Conservation (phyloP, 2,113 vertebrate species). For the Pomatostomus ruficeps region DNA sequence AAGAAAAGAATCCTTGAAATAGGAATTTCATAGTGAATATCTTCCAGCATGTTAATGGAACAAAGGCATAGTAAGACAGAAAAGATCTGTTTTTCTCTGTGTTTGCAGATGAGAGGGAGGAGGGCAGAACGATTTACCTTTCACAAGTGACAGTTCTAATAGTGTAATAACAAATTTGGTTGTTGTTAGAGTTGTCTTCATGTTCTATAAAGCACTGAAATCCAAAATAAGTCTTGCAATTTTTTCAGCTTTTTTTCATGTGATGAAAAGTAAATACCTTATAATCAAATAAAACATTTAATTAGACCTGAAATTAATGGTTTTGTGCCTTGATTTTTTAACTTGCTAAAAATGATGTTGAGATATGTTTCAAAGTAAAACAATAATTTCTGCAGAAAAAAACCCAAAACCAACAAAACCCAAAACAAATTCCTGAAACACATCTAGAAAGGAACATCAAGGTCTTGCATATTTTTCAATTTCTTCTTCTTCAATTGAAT, state of each 20-base stretch:
- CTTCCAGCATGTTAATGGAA: neutral
- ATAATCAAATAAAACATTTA: neutral
- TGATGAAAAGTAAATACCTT: neutral
- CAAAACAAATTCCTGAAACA: neutral
- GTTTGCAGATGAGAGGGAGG: neutral
- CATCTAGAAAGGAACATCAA: neutral
- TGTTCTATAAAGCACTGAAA: neutral
- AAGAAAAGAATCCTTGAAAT: neutral
- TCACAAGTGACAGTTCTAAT: neutral
- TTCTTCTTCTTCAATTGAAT: neutral
- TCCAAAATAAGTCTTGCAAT: neutral
- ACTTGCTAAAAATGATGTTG: neutral
- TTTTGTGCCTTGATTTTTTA: neutral
- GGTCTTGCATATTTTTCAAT: neutral
- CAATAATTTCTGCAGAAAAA: neutral
- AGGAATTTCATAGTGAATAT: neutral
- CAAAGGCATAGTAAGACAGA: neutral
- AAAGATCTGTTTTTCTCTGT: neutral
- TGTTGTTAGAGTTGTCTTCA: neutral
- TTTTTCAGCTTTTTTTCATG: neutral
- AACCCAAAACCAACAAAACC: neutral
- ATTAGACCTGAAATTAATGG: neutral
- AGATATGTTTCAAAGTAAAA: neutral
- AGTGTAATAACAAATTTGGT: neutral
- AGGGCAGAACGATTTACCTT: neutral